Evolutionary conservation across 1,140 invertebrate genomes (phyloP), one percentile per base, ranked within the genome.

Genomic region (Brachionus rotundiformis): DNA sequence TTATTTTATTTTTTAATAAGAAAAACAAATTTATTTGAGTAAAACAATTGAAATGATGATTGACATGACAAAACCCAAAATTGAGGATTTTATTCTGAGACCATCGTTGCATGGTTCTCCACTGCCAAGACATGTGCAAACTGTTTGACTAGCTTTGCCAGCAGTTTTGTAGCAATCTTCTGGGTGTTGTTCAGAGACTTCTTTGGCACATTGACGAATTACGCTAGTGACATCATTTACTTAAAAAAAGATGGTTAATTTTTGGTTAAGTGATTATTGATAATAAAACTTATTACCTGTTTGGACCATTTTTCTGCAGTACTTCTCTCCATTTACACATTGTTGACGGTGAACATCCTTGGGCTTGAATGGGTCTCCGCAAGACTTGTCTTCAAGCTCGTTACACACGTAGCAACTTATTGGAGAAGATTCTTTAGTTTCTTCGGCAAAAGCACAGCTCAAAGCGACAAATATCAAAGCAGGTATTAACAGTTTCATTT

Each of bases 331-430:
- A 33, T 79, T 54, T 33, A 27, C 47, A 41, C 76, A 79, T 63
- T 54, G 19, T 27, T 54, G 19, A 19, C 49, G 33, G 10, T 29
- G 54, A 6, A 33, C 19, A 41, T 54, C 47, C 11, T 79, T 33
- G 6, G n/a, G 16, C 23, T 63, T 63, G 13, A 79, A 79, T 41
- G 23, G 44, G 59, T 79, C 76, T 7, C 29, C 36, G 6, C 76
- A 79, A 16, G 19, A 47, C 8, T 31, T 33, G 54, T 79, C 31
- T 7, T 59, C 47, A 31, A 59, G 16, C n/a, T 79, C 47, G 16
- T 79, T 79, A 63, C 76, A 79, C 10, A 41, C 31, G n/a, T 79
- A 79, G 27, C 76, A 79, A 33, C 13, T 79, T 19, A 79, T 63
- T 73, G 65, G 11, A 13, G 19, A 23, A 27, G 36, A 29, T 44